Percentiles rank a stretch among this genome's conserved stretches.
These are phyloP conservation scores for Nettapus auritus DNA, from an alignment of 2,113 vertebrate genomes.

Conservation along the genomic window DNA sequence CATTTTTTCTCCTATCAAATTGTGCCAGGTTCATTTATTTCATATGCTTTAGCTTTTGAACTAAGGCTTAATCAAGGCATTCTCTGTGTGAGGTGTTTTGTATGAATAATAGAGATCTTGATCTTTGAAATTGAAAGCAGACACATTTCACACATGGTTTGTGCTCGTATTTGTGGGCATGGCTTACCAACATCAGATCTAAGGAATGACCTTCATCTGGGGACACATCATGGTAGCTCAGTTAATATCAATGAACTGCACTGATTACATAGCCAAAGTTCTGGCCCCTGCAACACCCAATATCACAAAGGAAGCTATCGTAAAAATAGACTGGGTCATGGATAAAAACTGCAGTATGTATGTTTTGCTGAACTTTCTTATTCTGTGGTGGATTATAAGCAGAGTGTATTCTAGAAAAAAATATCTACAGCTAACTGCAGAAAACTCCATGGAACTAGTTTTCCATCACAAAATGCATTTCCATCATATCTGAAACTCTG, in stretches of 20 bases:
- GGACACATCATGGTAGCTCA: background rate
- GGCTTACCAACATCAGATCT: background rate
- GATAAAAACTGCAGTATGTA: background rate
- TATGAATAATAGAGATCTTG: background rate
- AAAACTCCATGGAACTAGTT: background rate
- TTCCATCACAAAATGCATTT: background rate
- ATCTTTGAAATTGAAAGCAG: background rate
- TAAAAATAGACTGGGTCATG: background rate
- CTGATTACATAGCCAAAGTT: background rate
- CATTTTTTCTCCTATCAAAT: background rate
- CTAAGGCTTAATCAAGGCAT: conserved; percentile 23
- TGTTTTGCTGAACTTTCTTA: background rate
- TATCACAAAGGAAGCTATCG: background rate
- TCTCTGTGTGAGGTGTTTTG: background rate
- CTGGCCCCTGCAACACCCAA: background rate
- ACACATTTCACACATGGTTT: background rate
- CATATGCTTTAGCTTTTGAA: background rate
- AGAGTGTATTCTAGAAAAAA: background rate
- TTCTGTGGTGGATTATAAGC: background rate
- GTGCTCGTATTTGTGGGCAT: background rate
- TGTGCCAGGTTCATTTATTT: background rate
- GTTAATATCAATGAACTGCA: background rate
- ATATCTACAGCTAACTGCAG: background rate
- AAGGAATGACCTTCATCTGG: background rate
- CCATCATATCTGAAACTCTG: background rate